Evolutionary conservation across 2,797 vertebrate genomes (phyloP), one percentile per base, ranked within the genome.

Genomic region (Silurus aristotelis): DNA sequence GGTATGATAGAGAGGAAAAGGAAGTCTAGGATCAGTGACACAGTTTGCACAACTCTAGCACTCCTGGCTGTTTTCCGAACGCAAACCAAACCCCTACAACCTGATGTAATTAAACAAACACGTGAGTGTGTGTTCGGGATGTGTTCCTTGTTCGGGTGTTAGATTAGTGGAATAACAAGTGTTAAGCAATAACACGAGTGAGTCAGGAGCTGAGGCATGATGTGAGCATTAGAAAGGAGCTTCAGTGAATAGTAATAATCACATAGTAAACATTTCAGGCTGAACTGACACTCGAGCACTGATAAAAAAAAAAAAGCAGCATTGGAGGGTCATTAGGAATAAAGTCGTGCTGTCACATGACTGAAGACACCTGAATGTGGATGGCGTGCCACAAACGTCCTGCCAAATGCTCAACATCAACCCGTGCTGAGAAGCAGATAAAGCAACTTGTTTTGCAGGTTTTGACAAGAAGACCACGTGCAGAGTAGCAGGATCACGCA

Each of bases 391-490:
- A 66, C 1, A 5, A 60, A 63, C 14, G 72, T 60, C 19, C 48
- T 82, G 38, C 17, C 48, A 22, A 66, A 46, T 7, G n/a, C 48
- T 48, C 6, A 61, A 85, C 52, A 6, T 13, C 46, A 73, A 67
- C 0, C 20, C n/a, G 27, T 68, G 38, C 63, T 77, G 82, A 48
- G 38, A 38, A 81, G 46, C 80, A 77, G 15, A 80, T 71, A 55
- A 84, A 63, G 27, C 27, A 80, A 87, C 89, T 61, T 0, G 87
- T 87, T 84, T 63, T 66, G 67, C 89, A 15, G 84, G 87, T 88
- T 88, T 48, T 22, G 31, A 84, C 73, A 10, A 58, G 6, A 25
- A 13, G 22, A 43, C 13, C 61, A 77, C 9, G 63, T 77, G 83
- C 27, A 22, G 25, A 25, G 14, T 7, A 61, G 38, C 67, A 13